phyloP scores from a whole-genome alignment of 1,140 invertebrate genomes.

The Eumaeus atala region DNA sequence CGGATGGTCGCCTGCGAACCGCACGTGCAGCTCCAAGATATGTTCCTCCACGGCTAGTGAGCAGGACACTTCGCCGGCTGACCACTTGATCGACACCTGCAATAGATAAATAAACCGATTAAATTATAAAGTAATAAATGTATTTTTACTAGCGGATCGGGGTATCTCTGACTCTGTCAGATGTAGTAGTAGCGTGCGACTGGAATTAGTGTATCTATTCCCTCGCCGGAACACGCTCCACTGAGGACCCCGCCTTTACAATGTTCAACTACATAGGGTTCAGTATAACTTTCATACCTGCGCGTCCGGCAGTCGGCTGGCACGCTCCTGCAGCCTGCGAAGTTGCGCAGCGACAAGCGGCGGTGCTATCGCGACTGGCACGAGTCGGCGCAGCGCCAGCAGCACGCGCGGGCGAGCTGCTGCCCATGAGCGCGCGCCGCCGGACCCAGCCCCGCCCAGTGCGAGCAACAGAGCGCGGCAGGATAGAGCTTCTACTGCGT shows the following conservation, averaged over 20 bases:
- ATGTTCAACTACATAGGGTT: background rate
- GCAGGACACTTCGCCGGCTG: conserved; percentile 28
- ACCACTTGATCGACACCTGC: conserved; percentile 26
- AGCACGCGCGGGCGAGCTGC: conserved; percentile 12
- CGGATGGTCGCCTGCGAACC: conserved; percentile 34
- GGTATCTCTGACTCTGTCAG: too few species aligned
- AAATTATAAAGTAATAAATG: too few species aligned
- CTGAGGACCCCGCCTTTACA: too few species aligned
- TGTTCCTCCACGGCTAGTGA: conserved; percentile 31
- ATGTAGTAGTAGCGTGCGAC: too few species aligned
- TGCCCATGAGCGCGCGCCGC: conserved; percentile 26
- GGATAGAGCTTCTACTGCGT: conserved; percentile 21
- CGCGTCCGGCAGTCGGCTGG: conserved; percentile 23
- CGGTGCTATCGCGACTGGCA: conserved; percentile 29
- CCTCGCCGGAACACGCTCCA: too few species aligned
- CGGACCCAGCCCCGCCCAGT: conserved; percentile 22
- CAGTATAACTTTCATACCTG: conserved; percentile 16
- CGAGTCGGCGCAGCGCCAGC: conserved; percentile 23
- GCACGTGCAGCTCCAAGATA: conserved; percentile 28
- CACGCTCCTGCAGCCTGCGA: conserved; percentile 14
- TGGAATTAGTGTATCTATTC: too few species aligned
- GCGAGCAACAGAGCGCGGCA: conserved; percentile 26
- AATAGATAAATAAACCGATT: background rate
- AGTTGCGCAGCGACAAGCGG: conserved; percentile 24
- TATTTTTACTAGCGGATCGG: too few species aligned